A percentile compares a stretch with the other conserved stretches of the same genome.
Evolutionary conservation across 2,888 invertebrate genomes (phyloP).

Genomic region (Lymantria monacha): DNA sequence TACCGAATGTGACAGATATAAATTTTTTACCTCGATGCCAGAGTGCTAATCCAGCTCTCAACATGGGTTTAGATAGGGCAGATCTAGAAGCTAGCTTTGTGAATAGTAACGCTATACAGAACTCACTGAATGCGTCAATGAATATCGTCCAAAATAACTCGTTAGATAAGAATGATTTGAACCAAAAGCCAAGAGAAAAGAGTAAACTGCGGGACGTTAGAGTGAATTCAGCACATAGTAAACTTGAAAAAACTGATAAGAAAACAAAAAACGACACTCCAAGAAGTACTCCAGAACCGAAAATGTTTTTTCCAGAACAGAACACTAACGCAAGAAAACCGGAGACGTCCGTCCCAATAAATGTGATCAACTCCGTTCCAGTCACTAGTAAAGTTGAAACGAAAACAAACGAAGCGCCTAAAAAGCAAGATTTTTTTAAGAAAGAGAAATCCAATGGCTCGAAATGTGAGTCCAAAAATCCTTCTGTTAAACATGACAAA

Average conservation of each 20-base stretch:
- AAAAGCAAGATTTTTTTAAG: constrained; percentile 79
- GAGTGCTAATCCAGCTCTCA: constrained; percentile 71
- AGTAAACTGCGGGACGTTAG: constrained; percentile 73
- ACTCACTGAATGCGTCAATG: constrained; percentile 59
- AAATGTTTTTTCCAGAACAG: constrained; percentile 76
- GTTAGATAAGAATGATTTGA: constrained; percentile 62
- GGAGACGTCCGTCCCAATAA: constrained; percentile 72
- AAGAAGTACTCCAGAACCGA: constrained; percentile 69
- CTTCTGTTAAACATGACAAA: constrained; percentile 72
- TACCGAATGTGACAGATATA: constrained; percentile 66
- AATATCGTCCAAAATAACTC: constrained; percentile 53
- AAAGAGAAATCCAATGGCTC: constrained; percentile 70
- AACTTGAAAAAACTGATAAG: constrained; percentile 71
- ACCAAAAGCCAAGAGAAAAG: constrained; percentile 68
- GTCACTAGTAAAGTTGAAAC: constrained; percentile 64
- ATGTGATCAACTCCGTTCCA: constrained; percentile 70
- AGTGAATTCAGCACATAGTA: constrained; percentile 76
- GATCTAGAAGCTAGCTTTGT: constrained; percentile 61
- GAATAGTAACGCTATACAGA: constrained; percentile 53
- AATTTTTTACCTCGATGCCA: constrained; percentile 74
- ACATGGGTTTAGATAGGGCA: constrained; percentile 62
- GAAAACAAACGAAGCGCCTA: constrained; percentile 65
- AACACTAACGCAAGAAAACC: constrained; percentile 62
- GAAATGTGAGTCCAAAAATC: constrained; percentile 63
- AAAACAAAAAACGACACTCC: constrained; percentile 65